Conservation (phyloP, 1,140 invertebrate genomes). For the Drosophila ercepeae region DNA sequence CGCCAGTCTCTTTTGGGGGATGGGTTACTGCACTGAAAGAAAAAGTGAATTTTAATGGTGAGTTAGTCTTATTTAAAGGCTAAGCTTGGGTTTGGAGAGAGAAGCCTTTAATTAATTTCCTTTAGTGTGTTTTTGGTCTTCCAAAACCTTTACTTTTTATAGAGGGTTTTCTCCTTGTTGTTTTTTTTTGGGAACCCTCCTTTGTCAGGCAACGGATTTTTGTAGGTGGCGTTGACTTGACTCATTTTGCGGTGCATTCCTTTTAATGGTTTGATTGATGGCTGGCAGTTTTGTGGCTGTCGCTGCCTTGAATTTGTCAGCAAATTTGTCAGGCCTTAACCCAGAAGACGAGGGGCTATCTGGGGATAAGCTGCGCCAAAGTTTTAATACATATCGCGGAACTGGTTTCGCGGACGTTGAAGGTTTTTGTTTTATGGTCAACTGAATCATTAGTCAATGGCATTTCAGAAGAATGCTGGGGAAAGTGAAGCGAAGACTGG, state of each 20-base stretch:
- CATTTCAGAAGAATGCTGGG: constrained; percentile 56
- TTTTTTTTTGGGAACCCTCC: constrained; percentile 17
- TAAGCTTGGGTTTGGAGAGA: too few relatives aligned
- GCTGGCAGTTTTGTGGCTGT: constrained; percentile 67
- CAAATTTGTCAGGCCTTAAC: constrained; percentile 72
- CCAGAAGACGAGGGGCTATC: constrained; percentile 1
- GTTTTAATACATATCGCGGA: constrained; percentile 47
- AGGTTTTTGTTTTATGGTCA: constrained; percentile 55
- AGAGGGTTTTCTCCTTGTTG: neutral
- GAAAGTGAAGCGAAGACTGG: constrained; percentile 54
- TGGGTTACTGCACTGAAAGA: constrained; percentile 4
- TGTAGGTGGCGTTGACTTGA: constrained; percentile 74
- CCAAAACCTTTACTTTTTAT: neutral
- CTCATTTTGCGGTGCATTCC: constrained; percentile 76
- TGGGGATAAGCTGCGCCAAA: constrained; percentile 3
- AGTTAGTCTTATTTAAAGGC: too few relatives aligned
- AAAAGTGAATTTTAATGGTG: too few relatives aligned
- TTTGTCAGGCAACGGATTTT: constrained; percentile 35
- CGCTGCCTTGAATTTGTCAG: constrained; percentile 79
- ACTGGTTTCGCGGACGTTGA: constrained; percentile 55
- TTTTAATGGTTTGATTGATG: constrained; percentile 82
- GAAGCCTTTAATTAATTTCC: too few relatives aligned
- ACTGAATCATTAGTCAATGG: constrained; percentile 72
- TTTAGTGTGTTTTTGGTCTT: constrained; percentile 1
- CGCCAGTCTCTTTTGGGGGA: constrained; percentile 38